Evolutionary conservation across 1,140 invertebrate genomes (phyloP).

Genomic region (Drosophila ogumai): DNA sequence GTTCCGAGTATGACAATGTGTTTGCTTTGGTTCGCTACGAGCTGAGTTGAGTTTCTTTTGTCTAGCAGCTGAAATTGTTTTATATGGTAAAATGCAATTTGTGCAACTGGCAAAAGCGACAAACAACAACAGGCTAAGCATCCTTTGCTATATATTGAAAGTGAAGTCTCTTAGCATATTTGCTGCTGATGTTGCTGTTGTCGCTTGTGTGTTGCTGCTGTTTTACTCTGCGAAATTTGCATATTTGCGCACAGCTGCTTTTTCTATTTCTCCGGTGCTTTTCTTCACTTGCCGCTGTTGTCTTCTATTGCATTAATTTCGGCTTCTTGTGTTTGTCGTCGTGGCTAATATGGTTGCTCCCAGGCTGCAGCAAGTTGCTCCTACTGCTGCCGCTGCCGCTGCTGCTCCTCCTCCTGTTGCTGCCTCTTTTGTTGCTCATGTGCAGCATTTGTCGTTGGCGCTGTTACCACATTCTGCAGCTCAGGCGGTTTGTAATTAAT

Average conservation of each 20-base stretch:
- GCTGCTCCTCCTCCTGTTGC: constrained; percentile 29
- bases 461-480: constrained; percentile 81
- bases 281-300: constrained; percentile 73
- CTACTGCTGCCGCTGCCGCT: constrained; percentile 15
- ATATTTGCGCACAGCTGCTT: constrained; percentile 80
- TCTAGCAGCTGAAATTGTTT: constrained; percentile 78
- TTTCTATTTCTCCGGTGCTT: constrained; percentile 64
- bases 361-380: constrained; percentile 42
- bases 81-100: constrained; percentile 84
- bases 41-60: constrained; percentile 71
- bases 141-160: constrained; percentile 82
- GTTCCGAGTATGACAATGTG: constrained; percentile 45
- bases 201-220: constrained; percentile 49
- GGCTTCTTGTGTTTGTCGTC: constrained; percentile 69
- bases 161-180: constrained; percentile 83
- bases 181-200: constrained; percentile 47
- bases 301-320: constrained; percentile 81
- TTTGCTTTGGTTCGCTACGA: constrained; percentile 34
- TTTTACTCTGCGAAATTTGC: constrained; percentile 79
- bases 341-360: constrained; percentile 69
- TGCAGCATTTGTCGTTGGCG: constrained; percentile 76
- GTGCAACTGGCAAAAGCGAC: constrained; percentile 81
- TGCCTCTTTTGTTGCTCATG: constrained; percentile 63
- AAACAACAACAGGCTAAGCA: constrained; percentile 71
- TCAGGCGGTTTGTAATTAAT: constrained; percentile 82